Percentiles rank a stretch among this genome's conserved stretches.
Conservation (phyloP, 1,140 invertebrate species). For the Drosophila santomea region DNA sequence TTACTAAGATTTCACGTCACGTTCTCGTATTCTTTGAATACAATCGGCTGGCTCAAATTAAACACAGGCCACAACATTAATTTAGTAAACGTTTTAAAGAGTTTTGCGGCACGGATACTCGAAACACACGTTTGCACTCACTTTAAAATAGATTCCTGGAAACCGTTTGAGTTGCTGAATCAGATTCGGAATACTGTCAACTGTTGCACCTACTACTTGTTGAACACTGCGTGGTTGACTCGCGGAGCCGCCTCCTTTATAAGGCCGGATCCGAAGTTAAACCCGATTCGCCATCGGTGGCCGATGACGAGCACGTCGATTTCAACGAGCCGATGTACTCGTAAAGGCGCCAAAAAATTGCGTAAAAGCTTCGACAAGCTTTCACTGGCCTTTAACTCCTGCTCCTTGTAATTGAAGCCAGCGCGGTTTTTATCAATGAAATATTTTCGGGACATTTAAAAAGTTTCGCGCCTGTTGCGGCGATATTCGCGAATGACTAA, state of each 20-base stretch:
- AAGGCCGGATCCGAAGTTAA: conserved; percentile 36
- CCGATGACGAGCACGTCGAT: conserved; percentile 15
- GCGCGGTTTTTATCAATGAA: conserved; percentile 71
- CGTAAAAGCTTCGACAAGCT: conserved; percentile 74
- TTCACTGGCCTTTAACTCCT: conserved; percentile 16
- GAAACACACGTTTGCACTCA: conserved; percentile 19
- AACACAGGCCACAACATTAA: neutral
- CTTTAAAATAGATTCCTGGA: conserved; percentile 34
- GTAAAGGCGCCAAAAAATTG: conserved; percentile 48
- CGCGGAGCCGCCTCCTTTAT: conserved; percentile 67
- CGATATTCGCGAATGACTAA: conserved; percentile 61
- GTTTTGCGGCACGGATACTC: neutral
- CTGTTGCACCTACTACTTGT: conserved; percentile 80
- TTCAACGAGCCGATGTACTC: conserved; percentile 16
- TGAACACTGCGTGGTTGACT: conserved; percentile 78
- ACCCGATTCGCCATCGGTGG: conserved; percentile 8
- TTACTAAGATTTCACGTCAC: conserved; percentile 68
- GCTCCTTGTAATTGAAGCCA: neutral
- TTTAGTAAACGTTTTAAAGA: neutral
- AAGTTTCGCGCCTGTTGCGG: conserved; percentile 26
- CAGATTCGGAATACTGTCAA: conserved; percentile 31
- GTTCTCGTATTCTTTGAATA: conserved; percentile 4
- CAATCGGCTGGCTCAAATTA: neutral
- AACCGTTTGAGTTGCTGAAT: conserved; percentile 10
- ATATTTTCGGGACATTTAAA: conserved; percentile 66